Conservation (phyloP, 2,888 invertebrate genomes). For the Campaea margaritaria region DNA sequence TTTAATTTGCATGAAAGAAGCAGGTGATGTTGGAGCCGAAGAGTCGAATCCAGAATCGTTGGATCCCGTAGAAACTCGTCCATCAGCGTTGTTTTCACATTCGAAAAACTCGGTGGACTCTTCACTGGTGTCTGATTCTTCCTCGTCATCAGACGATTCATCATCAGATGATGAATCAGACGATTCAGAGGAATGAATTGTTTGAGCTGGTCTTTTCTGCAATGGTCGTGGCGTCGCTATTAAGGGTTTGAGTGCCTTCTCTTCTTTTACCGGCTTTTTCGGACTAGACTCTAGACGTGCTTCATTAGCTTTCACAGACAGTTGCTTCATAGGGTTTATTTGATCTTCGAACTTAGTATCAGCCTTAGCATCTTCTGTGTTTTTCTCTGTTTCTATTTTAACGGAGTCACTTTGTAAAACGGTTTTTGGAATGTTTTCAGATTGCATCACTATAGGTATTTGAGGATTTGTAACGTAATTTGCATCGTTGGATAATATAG, state of each 20-base stretch:
- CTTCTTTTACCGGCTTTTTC: constrained; percentile 79
- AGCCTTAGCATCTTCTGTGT: constrained; percentile 58
- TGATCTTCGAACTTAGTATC: constrained; percentile 46
- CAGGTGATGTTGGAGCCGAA: constrained; percentile 87
- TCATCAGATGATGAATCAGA: constrained; percentile 77
- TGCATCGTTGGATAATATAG: constrained; percentile 20
- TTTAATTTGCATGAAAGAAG: constrained; percentile 85
- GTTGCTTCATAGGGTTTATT: constrained; percentile 46
- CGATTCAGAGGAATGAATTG: constrained; percentile 73
- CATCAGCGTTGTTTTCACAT: constrained; percentile 81
- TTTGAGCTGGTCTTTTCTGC: constrained; percentile 80
- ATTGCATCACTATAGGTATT: constrained; percentile 43
- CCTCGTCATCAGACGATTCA: constrained; percentile 77
- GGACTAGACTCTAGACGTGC: constrained; percentile 39
- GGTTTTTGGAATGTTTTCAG: constrained; percentile 69
- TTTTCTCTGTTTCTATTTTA: constrained; percentile 39
- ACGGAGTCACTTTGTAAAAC: constrained; percentile 34
- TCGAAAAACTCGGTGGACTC: constrained; percentile 76
- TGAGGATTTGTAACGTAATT: constrained; percentile 30
- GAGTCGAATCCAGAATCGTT: constrained; percentile 94
- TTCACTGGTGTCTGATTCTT: constrained; percentile 75
- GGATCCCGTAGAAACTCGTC: constrained; percentile 90
- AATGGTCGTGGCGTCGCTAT: constrained; percentile 87
- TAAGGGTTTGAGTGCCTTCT: constrained; percentile 82
- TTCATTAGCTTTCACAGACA: constrained; percentile 39